Evolutionary conservation across 2,888 invertebrate species (phyloP).

Genomic region (Chouioia cunea): DNA sequence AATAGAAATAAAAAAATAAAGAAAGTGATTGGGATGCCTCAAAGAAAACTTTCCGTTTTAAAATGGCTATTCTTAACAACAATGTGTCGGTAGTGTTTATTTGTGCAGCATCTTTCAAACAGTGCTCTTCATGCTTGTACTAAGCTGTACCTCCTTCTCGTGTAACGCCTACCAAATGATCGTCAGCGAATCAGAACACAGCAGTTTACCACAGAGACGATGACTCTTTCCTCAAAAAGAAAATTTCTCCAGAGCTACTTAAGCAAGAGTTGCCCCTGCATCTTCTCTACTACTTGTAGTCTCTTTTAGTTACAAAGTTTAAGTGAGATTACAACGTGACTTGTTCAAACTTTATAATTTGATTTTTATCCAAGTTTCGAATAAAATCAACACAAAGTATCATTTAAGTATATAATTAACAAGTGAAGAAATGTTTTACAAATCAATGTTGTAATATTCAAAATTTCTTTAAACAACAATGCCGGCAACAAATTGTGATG

Average conservation of each 20-base stretch:
- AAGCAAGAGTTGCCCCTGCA: background rate
- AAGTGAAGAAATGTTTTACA: too few relatives aligned
- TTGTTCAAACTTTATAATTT: background rate
- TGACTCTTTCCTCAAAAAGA: conserved; percentile 23
- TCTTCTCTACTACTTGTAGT: background rate
- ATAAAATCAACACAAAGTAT: too few relatives aligned
- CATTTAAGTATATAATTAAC: too few relatives aligned
- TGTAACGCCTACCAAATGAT: conserved; percentile 58
- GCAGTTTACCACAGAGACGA: background rate
- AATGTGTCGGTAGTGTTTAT: conserved; percentile 56
- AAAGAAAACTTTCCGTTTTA: background rate
- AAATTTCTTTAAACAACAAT: background rate
- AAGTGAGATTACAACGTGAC: background rate
- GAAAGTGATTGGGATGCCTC: conserved; percentile 17
- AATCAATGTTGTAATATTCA: too few relatives aligned
- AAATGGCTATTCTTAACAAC: conserved; percentile 48
- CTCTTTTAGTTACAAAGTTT: background rate
- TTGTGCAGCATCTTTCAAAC: conserved; percentile 53
- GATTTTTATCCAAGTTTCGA: too few relatives aligned
- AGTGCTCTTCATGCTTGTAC: conserved; percentile 1
- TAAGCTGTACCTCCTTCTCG: conserved; percentile 52
- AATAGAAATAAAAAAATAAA: background rate
- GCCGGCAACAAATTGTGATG: conserved; percentile 6
- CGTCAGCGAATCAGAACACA: conserved; percentile 56
- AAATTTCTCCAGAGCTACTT: conserved; percentile 5